Evolutionary conservation across 2,113 vertebrate species (phyloP).

Genomic region (Rhinolophus sinicus): DNA sequence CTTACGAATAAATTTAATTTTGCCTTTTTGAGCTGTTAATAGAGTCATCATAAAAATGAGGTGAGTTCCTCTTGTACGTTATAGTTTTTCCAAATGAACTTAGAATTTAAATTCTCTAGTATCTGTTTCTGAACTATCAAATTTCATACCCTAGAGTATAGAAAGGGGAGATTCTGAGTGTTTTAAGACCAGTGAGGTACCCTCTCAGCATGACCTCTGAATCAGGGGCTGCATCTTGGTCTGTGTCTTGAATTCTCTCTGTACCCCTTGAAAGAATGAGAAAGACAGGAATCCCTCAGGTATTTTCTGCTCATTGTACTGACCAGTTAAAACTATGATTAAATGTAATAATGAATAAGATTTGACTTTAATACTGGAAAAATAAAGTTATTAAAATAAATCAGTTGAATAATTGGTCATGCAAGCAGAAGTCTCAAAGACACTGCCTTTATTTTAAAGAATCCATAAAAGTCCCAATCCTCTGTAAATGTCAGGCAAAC

Average conservation of each 20-base stretch:
- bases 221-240: background rate
- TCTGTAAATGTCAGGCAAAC: background rate
- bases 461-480: background rate
- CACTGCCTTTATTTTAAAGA: background rate
- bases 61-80: constrained; percentile 2
- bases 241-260: background rate
- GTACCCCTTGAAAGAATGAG: background rate
- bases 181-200: background rate
- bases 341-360: background rate
- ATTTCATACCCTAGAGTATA: background rate
- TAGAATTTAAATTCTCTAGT: constrained; percentile 48
- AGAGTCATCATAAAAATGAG: constrained; percentile 50
- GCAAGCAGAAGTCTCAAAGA: background rate
- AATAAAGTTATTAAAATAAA: background rate
- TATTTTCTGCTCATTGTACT: background rate
- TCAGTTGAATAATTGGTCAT: background rate
- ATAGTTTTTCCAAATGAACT: constrained; percentile 30
- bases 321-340: constrained; percentile 40
- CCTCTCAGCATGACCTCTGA: background rate
- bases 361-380: background rate
- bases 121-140: constrained; percentile 17
- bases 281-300: background rate
- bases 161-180: background rate
- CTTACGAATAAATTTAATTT: constrained; percentile 56
- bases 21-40: constrained; percentile 47